phyloP scores from a whole-genome alignment of 2,113 vertebrate genomes.

The Leucopsar rothschildi region DNA sequence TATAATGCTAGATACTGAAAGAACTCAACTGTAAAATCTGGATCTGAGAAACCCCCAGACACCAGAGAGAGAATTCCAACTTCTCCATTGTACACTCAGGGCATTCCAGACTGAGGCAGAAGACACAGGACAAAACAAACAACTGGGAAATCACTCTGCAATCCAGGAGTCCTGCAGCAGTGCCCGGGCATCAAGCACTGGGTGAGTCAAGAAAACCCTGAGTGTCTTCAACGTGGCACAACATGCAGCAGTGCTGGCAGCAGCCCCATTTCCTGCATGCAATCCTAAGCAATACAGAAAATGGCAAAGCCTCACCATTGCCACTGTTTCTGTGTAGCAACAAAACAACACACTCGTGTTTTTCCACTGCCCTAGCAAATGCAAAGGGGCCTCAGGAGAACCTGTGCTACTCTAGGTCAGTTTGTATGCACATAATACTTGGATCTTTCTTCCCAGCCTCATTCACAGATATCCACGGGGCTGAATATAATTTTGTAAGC shows the following conservation, averaged over 20 bases:
- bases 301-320: not conserved
- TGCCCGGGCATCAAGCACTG: not conserved
- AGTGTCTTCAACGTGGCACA: accelerated
- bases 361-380: not conserved
- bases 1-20: not conserved
- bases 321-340: not conserved
- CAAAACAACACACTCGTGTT: not conserved
- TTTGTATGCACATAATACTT: not conserved
- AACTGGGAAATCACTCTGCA: not conserved
- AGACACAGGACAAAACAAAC: not conserved
- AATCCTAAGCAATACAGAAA: not conserved
- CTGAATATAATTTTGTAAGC: not conserved
- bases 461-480: not conserved
- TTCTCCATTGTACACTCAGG: not conserved
- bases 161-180: not conserved
- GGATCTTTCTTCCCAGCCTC: not conserved
- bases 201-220: not conserved
- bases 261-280: not conserved
- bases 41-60: not conserved
- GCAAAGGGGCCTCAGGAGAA: not conserved
- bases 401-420: not conserved
- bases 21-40: not conserved
- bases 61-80: not conserved
- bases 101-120: not conserved
- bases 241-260: not conserved